Evolutionary conservation across 1,140 invertebrate genomes (phyloP), one percentile per base, ranked within the genome.

Genomic region (Drosophila ficusphila): DNA sequence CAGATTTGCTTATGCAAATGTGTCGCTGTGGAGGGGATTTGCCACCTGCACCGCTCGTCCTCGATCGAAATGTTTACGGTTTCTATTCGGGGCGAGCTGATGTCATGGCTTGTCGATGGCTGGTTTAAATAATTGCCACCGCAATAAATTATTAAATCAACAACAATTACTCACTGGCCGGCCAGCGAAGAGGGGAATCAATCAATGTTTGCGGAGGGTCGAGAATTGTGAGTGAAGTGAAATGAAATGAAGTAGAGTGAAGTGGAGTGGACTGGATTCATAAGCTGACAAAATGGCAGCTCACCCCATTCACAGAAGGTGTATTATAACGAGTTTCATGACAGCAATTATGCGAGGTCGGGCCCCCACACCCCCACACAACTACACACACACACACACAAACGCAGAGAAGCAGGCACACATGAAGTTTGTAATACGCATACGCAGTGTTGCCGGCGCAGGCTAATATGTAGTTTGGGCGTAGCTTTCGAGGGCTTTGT

Each of bases 91-190:
- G 46, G 54, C 39, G 33, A 11, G 8, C 44, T 78, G 82, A 82
- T 88, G 82, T 78, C 82, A 86, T 51, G 36, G 44, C 41, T 44
- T 23, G 34, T 36, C 42, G 51, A 38, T 60, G 48, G 54, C 23
- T 64, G 46, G 72, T 85, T 85, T 85, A 81, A 85, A 86, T 85
- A 85, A 86, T 85, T 73, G 62, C 72, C 57, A 61, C 72, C 58
- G 38, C 62, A 69, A 81, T 85, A 77, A 85, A 85, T 85, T 86
- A 86, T 86, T 85, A 86, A 85, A 86, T 86, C 82, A 85, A 86
- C 81, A 81, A 74, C 82, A 86, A 85, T 85, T 81, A 86, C 68
- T 77, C 81, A 81, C 76, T 58, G 51, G 58, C 27, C 61, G 51
- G 48, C 47, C 62, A 76, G n/a, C n/a, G n/a, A n/a, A n/a, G n/a